Percentiles rank a stretch among this genome's conserved stretches.
Conservation (phyloP, 2,113 vertebrate genomes). For the Thinocorus orbignyianus region DNA sequence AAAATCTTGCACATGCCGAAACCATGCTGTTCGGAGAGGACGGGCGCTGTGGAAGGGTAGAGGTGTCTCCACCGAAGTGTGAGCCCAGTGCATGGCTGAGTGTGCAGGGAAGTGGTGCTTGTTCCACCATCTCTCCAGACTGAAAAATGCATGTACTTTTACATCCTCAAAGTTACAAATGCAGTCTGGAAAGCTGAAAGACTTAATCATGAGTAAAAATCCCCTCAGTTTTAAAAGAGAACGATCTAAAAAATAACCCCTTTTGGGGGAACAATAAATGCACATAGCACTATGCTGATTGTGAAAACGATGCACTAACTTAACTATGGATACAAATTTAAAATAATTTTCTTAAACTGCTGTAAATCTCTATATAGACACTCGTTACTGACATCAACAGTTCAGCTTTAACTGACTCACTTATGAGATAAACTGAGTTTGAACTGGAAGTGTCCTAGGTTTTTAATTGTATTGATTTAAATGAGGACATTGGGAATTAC, state of each 20-base stretch:
- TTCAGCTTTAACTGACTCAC: not conserved
- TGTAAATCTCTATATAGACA: not conserved
- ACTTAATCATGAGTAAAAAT: not conserved
- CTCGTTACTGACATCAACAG: not conserved
- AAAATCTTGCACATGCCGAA: not conserved
- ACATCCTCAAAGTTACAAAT: not conserved
- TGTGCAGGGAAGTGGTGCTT: not conserved
- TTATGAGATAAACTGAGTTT: not conserved
- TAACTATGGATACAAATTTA: not conserved
- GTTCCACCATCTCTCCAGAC: not conserved
- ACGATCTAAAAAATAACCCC: not conserved
- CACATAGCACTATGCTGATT: not conserved
- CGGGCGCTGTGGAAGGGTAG: accelerated
- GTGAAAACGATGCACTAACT: not conserved
- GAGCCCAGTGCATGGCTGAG: not conserved
- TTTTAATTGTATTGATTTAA: not conserved
- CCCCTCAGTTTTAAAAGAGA: not conserved
- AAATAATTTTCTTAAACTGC: not conserved
- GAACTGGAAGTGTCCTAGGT: not conserved
- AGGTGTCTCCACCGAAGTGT: accelerated
- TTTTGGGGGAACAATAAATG: not conserved
- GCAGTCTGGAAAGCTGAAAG: not conserved
- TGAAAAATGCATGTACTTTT: not conserved
- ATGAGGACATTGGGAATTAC: not conserved
- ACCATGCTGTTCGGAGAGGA: not conserved